phyloP scores from a whole-genome alignment of 2,113 vertebrate genomes.

The Haemorhous mexicanus region DNA sequence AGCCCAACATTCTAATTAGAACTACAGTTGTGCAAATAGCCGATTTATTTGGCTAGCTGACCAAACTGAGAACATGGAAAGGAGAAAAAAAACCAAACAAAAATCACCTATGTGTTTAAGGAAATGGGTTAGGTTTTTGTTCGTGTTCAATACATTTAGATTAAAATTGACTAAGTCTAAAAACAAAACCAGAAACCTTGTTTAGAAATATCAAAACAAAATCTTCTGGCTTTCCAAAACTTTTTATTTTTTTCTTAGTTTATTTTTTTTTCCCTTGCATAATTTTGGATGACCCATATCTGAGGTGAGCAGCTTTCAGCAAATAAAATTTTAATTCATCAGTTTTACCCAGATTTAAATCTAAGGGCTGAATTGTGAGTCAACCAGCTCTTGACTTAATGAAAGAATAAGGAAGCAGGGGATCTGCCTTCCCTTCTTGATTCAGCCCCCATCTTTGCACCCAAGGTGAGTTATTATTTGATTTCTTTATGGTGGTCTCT shows the following conservation, averaged over 20 bases:
- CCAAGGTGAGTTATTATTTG: not conserved
- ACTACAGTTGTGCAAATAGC: conserved; percentile 42
- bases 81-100: not conserved
- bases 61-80: not conserved
- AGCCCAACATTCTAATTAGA: conserved; percentile 13
- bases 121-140: not conserved
- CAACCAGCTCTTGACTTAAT: not conserved
- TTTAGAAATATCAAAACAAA: not conserved
- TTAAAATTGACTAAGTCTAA: not conserved
- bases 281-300: not conserved
- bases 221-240: not conserved
- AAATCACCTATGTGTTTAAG: not conserved
- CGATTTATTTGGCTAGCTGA: conserved; percentile 47
- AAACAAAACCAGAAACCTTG: not conserved
- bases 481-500: not conserved
- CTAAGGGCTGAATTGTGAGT: not conserved
- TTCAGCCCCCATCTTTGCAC: not conserved
- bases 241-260: not conserved
- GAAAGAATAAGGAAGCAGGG: not conserved
- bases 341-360: not conserved
- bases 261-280: not conserved
- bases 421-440: not conserved
- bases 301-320: not conserved
- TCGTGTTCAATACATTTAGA: not conserved
- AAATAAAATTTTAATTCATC: not conserved